These are phyloP conservation scores for Proteles cristata DNA, from an alignment of 2,113 vertebrate species.

Conservation along the genomic window DNA sequence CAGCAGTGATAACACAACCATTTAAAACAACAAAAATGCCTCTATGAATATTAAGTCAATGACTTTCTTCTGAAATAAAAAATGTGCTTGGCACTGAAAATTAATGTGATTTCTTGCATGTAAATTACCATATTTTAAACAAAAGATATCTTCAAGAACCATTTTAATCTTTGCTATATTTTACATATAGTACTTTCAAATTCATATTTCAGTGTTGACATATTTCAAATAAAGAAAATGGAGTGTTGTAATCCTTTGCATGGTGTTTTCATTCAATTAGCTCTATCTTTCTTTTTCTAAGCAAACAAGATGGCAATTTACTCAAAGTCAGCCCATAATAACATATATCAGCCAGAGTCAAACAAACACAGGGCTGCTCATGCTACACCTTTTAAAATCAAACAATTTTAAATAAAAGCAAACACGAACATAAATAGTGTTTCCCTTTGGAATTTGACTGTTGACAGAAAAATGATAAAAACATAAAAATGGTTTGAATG, in stretches of 20 bases:
- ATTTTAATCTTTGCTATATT: constrained; percentile 76
- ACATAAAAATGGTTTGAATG: constrained; percentile 77
- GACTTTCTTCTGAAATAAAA: constrained; percentile 67
- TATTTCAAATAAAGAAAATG: constrained; percentile 77
- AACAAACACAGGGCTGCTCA: constrained; percentile 61
- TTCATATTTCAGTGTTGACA: constrained; percentile 67
- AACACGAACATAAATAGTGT: constrained; percentile 71
- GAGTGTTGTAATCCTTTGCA: constrained; percentile 68
- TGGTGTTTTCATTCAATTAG: constrained; percentile 78
- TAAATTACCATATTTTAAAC: constrained; percentile 64
- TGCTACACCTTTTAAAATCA: constrained; percentile 72
- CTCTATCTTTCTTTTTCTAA: constrained; percentile 71
- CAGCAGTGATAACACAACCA: constrained; percentile 12
- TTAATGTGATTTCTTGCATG: constrained; percentile 69
- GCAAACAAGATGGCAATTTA: constrained; percentile 78
- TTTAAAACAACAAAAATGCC: constrained; percentile 64
- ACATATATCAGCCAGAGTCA: constrained; percentile 33
- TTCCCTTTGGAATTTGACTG: constrained; percentile 73
- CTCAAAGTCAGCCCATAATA: constrained; percentile 68
- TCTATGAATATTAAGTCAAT: constrained; percentile 68
- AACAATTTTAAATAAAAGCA: constrained; percentile 75
- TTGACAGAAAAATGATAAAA: constrained; percentile 74
- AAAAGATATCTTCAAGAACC: constrained; percentile 67
- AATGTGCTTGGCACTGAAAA: constrained; percentile 58
- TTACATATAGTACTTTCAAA: constrained; percentile 73